Percentiles rank a stretch among this genome's conserved stretches.
Evolutionary conservation across 1,140 invertebrate species (phyloP).

Genomic region (Hypothenemus hampei): DNA sequence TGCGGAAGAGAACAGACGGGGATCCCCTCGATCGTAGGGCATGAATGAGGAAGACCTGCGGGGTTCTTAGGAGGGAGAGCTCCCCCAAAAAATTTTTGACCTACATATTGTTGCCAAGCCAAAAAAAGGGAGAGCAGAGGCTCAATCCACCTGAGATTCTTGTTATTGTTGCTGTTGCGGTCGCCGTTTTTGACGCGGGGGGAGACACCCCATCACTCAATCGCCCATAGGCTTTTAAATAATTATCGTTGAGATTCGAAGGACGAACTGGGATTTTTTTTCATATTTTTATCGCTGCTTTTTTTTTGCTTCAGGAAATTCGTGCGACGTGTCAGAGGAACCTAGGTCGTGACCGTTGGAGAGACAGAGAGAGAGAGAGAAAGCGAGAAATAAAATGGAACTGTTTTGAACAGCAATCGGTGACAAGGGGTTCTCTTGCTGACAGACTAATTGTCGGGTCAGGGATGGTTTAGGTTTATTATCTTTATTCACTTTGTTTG

Average conservation of each 20-base stretch:
- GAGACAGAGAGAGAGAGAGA: too few relatives aligned
- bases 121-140: slow-evolving; percentile 7
- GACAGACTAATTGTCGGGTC: background rate
- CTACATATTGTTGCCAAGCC: slow-evolving; percentile 9
- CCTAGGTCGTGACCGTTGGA: too few relatives aligned
- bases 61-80: slow-evolving; percentile 5
- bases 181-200: too few relatives aligned
- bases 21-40: background rate
- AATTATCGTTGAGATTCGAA: too few relatives aligned
- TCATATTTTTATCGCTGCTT: too few relatives aligned
- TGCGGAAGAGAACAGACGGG: slow-evolving; percentile 17
- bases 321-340: too few relatives aligned
- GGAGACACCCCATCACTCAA: background rate
- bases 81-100: slow-evolving; percentile 17
- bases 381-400: background rate
- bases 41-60: slow-evolving; percentile 15
- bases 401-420: background rate
- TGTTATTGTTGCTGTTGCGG: too few relatives aligned
- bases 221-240: too few relatives aligned
- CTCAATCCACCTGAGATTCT: slow-evolving; percentile 3
- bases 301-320: too few relatives aligned
- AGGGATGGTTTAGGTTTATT: background rate
- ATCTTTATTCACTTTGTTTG: background rate
- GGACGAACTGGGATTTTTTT: too few relatives aligned
- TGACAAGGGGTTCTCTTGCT: background rate